Conservation (phyloP, 2,113 vertebrate species). For the Phaethornis superciliosus region DNA sequence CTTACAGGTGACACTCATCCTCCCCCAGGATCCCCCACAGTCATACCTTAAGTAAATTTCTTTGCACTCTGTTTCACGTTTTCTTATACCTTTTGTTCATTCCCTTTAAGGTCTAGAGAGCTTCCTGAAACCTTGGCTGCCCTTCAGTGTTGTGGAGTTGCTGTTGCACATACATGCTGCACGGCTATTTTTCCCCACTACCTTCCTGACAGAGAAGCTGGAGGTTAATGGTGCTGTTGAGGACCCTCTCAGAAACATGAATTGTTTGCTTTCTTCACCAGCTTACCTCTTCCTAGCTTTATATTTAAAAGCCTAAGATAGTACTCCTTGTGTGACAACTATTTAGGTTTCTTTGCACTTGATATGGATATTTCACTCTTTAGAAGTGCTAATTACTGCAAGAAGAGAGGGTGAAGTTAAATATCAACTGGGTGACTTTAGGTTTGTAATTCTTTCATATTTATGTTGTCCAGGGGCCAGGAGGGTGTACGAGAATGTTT, state of each 20-base stretch:
- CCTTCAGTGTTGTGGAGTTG: background rate
- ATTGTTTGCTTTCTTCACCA: background rate
- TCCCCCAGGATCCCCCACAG: background rate
- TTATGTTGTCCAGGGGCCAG: background rate
- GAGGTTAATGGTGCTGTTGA: background rate
- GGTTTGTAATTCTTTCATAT: background rate
- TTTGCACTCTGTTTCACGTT: background rate
- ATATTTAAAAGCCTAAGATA: fast-evolving
- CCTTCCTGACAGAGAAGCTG: background rate
- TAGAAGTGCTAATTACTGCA: background rate
- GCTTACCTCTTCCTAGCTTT: background rate
- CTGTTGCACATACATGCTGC: background rate
- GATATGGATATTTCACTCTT: background rate
- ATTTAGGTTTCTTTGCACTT: background rate
- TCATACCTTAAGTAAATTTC: background rate
- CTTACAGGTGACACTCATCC: background rate
- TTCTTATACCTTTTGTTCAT: background rate
- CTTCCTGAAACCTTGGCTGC: background rate
- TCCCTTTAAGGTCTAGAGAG: background rate
- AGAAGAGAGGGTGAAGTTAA: background rate
- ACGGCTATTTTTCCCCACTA: background rate
- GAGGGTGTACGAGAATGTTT: background rate
- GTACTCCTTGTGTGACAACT: background rate
- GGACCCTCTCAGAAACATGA: background rate
- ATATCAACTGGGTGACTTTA: background rate